Evolutionary conservation across 2,113 vertebrate species (phyloP), one percentile per base, ranked within the genome.

Genomic region (Onychostoma macrolepis): DNA sequence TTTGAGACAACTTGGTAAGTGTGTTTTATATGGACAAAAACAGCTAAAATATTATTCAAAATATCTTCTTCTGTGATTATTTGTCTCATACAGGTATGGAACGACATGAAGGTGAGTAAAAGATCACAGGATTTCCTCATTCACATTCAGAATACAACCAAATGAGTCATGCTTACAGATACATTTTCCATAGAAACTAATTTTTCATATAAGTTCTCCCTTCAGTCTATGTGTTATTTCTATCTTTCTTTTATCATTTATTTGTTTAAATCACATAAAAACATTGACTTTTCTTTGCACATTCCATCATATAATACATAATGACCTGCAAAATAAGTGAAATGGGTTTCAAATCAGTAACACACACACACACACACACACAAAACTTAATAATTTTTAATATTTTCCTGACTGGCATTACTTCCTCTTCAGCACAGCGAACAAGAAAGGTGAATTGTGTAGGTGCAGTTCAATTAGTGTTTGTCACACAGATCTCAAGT

Each of bases 401-500:
- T 71, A 72, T 38, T 38, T 83, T 72, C 12, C 77, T 5, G 30
- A 53, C 43, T 77, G 75, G 38, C 84, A 36, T 63, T 84, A 83
- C 58, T 86, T 81, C 85, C 81, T 38, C 43, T 69, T 84, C 28
- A 83, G 45, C 21, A 36, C 38, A n/a, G 33, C 58, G 21, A 84
- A 67, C 33, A 82, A 79, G 84, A 75, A 65, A 72, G 56, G 13
- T 72, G 48, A 48, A 72, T 50, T 7, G 12, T 21, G 41, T 56
- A 80, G 78, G 43, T 48, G 53, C 85, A 65, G 67, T 87, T 87
- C 65, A 75, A 58, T 74, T 84, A 84, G 21, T 58, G 45, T 88
- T 89, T 89, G 84, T 89, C 88, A 86, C 88, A 85, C 88, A 83
- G 77, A 87, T 90, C 86, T 92, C 89, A 87, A 81, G 76, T 91